A percentile compares a stretch with the other conserved stretches of the same genome.
Conservation (phyloP, 2,113 vertebrate genomes). For the Ceuthmochares aereus region DNA sequence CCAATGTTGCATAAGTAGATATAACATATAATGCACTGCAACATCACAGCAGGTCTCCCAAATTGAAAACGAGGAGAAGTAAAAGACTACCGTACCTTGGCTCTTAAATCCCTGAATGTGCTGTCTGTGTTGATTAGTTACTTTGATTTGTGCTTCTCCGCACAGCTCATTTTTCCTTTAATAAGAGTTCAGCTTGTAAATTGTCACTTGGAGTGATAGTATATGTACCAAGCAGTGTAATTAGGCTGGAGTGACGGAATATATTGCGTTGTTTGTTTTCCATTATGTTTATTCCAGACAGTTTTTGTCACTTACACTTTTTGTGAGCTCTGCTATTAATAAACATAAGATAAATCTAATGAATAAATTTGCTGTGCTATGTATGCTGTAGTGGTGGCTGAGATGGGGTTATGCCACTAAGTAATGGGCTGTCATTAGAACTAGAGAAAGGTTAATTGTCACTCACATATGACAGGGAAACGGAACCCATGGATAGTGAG, state of each 20-base stretch:
- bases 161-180: constrained; percentile 57
- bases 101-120: constrained; percentile 57
- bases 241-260: constrained; percentile 49
- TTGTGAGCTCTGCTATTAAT: constrained; percentile 48
- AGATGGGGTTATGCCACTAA: neutral
- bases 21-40: neutral
- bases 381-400: neutral
- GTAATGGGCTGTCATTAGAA: neutral
- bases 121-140: constrained; percentile 58
- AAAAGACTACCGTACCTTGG: constrained; percentile 35
- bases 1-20: neutral
- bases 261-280: constrained; percentile 67
- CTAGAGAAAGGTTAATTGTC: neutral
- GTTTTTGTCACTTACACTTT: constrained; percentile 60
- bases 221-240: constrained; percentile 59
- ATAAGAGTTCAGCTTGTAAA: constrained; percentile 56
- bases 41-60: constrained; percentile 47
- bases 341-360: constrained; percentile 56
- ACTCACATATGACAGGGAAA: neutral
- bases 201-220: constrained; percentile 54
- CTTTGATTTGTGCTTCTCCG: constrained; percentile 55
- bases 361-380: constrained; percentile 27
- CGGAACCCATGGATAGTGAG: neutral
- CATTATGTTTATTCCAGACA: constrained; percentile 68
- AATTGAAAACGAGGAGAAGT: constrained; percentile 55